These are phyloP conservation scores for Penaeus monodon DNA, from an alignment of 2,888 invertebrate genomes.

Conservation along the genomic window DNA sequence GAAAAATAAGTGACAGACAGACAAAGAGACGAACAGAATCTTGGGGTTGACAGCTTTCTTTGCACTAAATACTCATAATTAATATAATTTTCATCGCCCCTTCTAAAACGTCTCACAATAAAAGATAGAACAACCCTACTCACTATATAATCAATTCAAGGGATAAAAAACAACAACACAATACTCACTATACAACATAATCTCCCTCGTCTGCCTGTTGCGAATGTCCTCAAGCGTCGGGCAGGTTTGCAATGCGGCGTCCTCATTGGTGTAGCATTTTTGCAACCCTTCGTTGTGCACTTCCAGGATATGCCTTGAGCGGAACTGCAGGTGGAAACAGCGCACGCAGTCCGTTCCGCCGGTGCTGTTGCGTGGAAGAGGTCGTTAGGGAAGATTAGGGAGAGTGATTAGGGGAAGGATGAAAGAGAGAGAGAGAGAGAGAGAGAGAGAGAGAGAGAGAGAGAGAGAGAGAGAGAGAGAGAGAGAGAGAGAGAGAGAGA, in stretches of 20 bases:
- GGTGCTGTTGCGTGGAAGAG: slow-evolving; percentile 11
- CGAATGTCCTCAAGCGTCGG: slow-evolving; percentile 71
- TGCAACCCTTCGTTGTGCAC: slow-evolving; percentile 75
- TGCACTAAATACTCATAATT: no score
- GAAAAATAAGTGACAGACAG: neutral
- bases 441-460: neutral
- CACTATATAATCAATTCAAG: no score
- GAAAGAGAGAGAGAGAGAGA: neutral
- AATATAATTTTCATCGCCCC: no score
- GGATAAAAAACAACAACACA: neutral
- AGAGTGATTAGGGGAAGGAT: neutral
- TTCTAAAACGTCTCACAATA: no score
- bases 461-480: no score
- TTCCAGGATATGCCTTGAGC: slow-evolving; percentile 76
- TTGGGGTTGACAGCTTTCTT: no score
- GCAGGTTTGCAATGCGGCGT: slow-evolving; percentile 75
- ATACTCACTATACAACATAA: slow-evolving; percentile 73
- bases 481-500: slow-evolving; percentile 16
- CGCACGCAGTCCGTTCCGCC: slow-evolving; percentile 72
- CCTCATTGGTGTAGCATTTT: slow-evolving; percentile 76
- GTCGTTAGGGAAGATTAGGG: neutral
- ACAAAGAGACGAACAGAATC: neutral
- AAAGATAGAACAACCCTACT: neutral
- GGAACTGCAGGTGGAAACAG: slow-evolving; percentile 75
- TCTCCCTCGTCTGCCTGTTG: slow-evolving; percentile 69